These are phyloP conservation scores for Fragum fragum DNA, from an alignment of 2,888 invertebrate genomes.

Conservation along the genomic window DNA sequence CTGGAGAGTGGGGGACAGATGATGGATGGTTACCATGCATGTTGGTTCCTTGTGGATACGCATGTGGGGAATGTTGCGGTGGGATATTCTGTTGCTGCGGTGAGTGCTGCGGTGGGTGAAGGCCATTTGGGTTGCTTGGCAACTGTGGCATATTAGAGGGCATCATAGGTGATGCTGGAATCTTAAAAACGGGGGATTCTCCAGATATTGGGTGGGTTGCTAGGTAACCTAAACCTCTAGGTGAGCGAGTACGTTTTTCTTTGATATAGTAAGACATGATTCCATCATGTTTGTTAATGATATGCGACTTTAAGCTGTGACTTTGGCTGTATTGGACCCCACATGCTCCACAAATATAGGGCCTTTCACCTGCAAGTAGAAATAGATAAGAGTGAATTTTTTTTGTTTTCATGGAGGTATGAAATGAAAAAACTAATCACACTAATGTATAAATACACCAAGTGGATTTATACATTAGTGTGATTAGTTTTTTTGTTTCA, in stretches of 20 bases:
- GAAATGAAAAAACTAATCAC: no score
- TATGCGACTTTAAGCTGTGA: constrained; percentile 86
- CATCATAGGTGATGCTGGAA: constrained; percentile 74
- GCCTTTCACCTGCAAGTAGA: constrained; percentile 67
- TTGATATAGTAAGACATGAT: constrained; percentile 87
- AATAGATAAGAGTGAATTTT: no score
- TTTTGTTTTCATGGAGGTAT: no score
- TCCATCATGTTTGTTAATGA: constrained; percentile 86
- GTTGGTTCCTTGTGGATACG: constrained; percentile 44
- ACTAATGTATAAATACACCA: no score
- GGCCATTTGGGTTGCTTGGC: constrained; percentile 61
- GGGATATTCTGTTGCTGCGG: constrained; percentile 60
- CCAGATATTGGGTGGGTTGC: constrained; percentile 76
- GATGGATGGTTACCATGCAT: constrained; percentile 45
- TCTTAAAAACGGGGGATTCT: constrained; percentile 77
- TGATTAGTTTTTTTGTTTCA: no score
- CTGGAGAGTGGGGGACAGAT: constrained; percentile 63
- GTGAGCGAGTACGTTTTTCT: constrained; percentile 84
- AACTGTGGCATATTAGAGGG: constrained; percentile 59
- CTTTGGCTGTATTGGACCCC: constrained; percentile 87
- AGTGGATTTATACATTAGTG: no score
- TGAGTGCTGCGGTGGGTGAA: constrained; percentile 61
- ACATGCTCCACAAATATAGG: constrained; percentile 86
- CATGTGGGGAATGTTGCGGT: constrained; percentile 63
- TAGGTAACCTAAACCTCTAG: constrained; percentile 82